Evolutionary conservation across 2,113 vertebrate species (phyloP).

Genomic region (Motacilla alba): DNA sequence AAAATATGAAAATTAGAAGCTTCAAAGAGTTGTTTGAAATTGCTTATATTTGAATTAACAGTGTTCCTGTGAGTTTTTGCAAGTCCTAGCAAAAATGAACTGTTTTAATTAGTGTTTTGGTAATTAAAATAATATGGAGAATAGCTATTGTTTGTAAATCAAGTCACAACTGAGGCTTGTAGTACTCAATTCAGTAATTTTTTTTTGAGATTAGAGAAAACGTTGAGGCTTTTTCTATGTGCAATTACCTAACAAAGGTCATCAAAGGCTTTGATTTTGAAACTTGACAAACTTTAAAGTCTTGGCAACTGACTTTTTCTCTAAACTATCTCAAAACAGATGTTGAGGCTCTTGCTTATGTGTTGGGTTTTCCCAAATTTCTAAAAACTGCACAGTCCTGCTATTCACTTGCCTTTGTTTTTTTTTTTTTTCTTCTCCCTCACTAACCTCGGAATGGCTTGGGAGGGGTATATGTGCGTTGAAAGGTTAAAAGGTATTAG

Average conservation of each 20-base stretch:
- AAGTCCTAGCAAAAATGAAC: neutral
- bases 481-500: neutral
- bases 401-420: neutral
- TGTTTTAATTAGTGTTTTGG: neutral
- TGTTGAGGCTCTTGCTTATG: neutral
- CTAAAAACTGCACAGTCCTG: neutral
- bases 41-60: neutral
- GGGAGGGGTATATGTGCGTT: neutral
- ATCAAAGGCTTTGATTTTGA: neutral
- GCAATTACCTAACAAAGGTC: neutral
- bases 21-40: neutral
- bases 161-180: neutral
- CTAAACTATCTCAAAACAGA: neutral
- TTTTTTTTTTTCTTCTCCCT: neutral
- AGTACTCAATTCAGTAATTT: neutral
- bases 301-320: neutral
- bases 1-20: neutral
- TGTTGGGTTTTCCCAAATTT: neutral
- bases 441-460: neutral
- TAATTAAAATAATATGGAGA: neutral
- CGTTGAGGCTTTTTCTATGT: neutral
- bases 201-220: neutral
- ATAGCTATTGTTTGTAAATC: neutral
- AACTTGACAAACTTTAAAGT: neutral
- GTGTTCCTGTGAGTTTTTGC: neutral